Evolutionary conservation across 2,888 invertebrate genomes (phyloP).

Genomic region (Therioaphis trifolii): DNA sequence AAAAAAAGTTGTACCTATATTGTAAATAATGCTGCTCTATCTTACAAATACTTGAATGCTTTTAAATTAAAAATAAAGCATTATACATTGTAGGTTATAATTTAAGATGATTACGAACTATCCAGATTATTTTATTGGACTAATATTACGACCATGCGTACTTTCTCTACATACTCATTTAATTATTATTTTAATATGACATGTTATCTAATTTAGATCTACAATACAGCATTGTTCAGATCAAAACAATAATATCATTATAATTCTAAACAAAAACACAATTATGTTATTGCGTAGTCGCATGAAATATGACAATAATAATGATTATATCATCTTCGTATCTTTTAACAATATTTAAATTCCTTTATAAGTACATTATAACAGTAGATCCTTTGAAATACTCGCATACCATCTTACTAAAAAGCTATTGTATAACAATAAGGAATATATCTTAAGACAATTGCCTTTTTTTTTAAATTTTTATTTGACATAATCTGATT

Average conservation of each 20-base stretch:
- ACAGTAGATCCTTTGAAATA: no score
- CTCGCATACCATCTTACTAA: no score
- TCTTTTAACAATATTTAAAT: no score
- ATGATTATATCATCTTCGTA: constrained; percentile 27
- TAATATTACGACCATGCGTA: constrained; percentile 11
- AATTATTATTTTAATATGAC: constrained; percentile 27
- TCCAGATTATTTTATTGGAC: constrained; percentile 28
- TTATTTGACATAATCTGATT: no score
- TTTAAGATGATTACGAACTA: neutral
- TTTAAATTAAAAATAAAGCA: no score
- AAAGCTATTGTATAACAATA: no score
- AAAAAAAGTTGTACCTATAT: neutral
- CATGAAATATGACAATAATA: constrained; percentile 18
- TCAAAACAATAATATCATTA: constrained; percentile 32
- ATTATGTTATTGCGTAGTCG: neutral
- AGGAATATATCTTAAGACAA: no score
- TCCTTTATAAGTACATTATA: no score
- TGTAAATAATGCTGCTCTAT: neutral
- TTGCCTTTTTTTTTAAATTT: no score
- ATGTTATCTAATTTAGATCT: constrained; percentile 4
- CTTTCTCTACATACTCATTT: constrained; percentile 17
- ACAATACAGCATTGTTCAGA: constrained; percentile 40
- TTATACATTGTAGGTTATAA: no score
- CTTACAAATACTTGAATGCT: neutral
- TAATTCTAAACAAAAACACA: constrained; percentile 40